Conservation (phyloP, 2,888 invertebrate species). For the Meandrusa payeni region DNA sequence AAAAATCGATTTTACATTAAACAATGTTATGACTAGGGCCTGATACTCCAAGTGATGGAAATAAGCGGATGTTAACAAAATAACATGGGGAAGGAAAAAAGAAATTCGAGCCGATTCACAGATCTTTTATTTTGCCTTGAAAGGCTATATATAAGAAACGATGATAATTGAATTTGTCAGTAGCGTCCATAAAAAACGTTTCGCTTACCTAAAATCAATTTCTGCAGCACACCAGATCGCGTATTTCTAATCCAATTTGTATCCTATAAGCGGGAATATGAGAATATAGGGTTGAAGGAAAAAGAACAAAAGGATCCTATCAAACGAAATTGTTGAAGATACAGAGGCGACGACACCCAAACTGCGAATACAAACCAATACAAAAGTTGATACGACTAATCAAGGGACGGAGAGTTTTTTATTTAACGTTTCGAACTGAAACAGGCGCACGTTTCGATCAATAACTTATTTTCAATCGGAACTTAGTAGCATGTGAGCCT, state of each 20-base stretch:
- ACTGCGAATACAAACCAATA: slow-evolving; percentile 29
- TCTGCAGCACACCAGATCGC: slow-evolving; percentile 43
- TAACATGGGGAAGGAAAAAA: too few species aligned
- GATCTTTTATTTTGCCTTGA: slow-evolving; percentile 3
- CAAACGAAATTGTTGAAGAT: slow-evolving; percentile 44
- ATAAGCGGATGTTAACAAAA: too few species aligned
- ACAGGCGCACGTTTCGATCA: slow-evolving; percentile 4
- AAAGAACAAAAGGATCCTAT: slow-evolving; percentile 46
- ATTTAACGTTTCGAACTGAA: slow-evolving; percentile 18
- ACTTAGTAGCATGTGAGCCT: background rate
- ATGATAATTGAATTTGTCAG: slow-evolving; percentile 26
- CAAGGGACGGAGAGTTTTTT: slow-evolving; percentile 18
- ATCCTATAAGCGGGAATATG: slow-evolving; percentile 52
- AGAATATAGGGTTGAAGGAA: slow-evolving; percentile 44
- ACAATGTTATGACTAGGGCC: too few species aligned
- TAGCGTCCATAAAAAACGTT: slow-evolving; percentile 41
- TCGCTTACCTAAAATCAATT: slow-evolving; percentile 41
- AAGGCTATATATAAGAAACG: slow-evolving; percentile 1
- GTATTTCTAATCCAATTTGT: slow-evolving; percentile 55
- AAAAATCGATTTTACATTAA: too few species aligned
- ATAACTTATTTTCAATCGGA: slow-evolving; percentile 14
- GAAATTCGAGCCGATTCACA: background rate
- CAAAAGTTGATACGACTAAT: slow-evolving; percentile 22
- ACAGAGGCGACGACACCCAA: slow-evolving; percentile 37
- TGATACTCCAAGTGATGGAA: too few species aligned